These are phyloP conservation scores for Hedya salicella DNA, from an alignment of 2,888 invertebrate genomes.

Conservation along the genomic window DNA sequence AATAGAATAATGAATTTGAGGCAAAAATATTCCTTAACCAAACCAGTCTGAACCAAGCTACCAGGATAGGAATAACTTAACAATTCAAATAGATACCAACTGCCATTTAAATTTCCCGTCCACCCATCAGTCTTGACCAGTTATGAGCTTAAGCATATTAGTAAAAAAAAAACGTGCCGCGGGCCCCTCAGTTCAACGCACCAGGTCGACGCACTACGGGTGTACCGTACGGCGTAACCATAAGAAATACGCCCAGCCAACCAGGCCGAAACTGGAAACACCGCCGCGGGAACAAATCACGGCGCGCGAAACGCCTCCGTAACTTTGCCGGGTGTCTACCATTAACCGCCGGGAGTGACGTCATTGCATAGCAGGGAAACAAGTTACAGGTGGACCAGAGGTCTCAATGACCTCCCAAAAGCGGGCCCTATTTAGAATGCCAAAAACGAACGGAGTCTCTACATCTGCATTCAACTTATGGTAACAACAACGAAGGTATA, in stretches of 20 bases:
- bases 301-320: conserved; percentile 63
- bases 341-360: conserved; percentile 70
- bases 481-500: too few species aligned
- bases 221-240: conserved; percentile 77
- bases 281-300: conserved; percentile 59
- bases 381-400: conserved; percentile 71
- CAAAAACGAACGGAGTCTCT: not conserved
- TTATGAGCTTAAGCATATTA: conserved; percentile 55
- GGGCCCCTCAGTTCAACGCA: conserved; percentile 78
- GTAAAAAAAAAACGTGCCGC: conserved; percentile 68
- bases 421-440: conserved; percentile 38
- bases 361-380: conserved; percentile 73
- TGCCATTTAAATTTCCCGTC: conserved; percentile 31
- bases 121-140: conserved; percentile 36
- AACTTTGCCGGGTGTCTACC: conserved; percentile 61
- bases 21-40: not conserved
- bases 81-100: conserved; percentile 21
- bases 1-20: not conserved
- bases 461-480: too few species aligned
- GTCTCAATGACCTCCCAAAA: conserved; percentile 64
- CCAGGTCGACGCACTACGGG: conserved; percentile 77
- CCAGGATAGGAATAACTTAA: conserved; percentile 21
- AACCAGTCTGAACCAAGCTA: conserved; percentile 16
- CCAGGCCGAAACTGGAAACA: conserved; percentile 66
- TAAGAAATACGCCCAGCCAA: conserved; percentile 75